A percentile compares a stretch with the other conserved stretches of the same genome.
These are phyloP conservation scores for Chaetoderma sp. DNA, from an alignment of 2,888 invertebrate species.

Conservation along the genomic window DNA sequence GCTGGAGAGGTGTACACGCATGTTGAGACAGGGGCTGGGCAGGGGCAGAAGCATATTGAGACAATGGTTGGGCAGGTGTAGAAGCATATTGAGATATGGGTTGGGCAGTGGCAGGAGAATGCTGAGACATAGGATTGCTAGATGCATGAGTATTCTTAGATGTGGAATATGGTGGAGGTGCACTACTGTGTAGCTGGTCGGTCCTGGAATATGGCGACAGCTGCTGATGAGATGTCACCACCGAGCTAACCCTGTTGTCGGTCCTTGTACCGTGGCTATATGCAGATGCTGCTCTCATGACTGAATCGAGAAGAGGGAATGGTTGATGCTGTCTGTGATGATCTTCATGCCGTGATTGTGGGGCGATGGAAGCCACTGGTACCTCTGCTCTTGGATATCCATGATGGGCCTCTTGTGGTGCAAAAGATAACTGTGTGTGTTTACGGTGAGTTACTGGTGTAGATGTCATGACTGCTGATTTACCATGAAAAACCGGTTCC, in stretches of 20 bases:
- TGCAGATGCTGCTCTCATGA: neutral
- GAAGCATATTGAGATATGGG: neutral
- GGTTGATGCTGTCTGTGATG: conserved; percentile 1
- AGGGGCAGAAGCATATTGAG: neutral
- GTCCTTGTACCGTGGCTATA: neutral
- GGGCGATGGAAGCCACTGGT: too few relatives aligned
- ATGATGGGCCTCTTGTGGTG: too few relatives aligned
- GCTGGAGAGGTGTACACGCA: neutral
- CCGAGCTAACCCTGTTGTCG: neutral
- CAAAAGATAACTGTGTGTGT: conserved; percentile 14
- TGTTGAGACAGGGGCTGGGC: neutral
- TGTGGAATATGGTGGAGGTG: too few relatives aligned
- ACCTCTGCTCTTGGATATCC: conserved; percentile 8
- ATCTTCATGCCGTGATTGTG: neutral
- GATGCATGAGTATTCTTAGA: too few relatives aligned
- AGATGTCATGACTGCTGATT: conserved; percentile 48
- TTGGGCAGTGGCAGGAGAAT: neutral
- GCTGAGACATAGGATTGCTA: neutral
- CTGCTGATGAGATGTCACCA: too few relatives aligned
- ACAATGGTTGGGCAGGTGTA: neutral
- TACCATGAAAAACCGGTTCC: conserved; percentile 26
- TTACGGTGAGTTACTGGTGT: conserved; percentile 46
- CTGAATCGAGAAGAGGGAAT: conserved; percentile 1
- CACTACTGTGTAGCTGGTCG: neutral
- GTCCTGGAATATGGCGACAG: neutral